phyloP scores from a whole-genome alignment of 2,888 invertebrate genomes.

The Ecliptopera silaceata region DNA sequence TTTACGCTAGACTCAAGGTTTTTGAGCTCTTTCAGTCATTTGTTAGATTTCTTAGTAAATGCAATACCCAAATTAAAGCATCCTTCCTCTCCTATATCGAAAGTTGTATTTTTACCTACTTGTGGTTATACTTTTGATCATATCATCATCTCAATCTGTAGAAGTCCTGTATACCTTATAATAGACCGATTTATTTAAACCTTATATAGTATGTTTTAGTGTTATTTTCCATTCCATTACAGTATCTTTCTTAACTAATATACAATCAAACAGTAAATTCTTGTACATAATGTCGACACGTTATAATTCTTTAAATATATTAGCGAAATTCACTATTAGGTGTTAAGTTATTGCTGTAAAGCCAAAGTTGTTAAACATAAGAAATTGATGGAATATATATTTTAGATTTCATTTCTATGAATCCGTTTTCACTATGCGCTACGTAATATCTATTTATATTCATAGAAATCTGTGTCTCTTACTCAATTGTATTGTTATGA shows the following conservation, averaged over 20 bases:
- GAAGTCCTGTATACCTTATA: no score
- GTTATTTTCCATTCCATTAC: background rate
- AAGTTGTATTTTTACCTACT: no score
- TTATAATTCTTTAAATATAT: constrained; percentile 2
- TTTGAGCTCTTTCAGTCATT: no score
- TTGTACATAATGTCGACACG: background rate
- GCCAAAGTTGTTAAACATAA: constrained; percentile 2
- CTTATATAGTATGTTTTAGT: background rate
- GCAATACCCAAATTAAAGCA: no score
- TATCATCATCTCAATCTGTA: no score
- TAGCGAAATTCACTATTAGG: constrained; percentile 5
- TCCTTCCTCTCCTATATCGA: background rate
- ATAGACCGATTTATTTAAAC: no score
- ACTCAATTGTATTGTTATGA: constrained; percentile 35
- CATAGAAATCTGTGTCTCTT: constrained; percentile 28
- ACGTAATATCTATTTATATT: constrained; percentile 26
- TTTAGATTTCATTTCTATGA: constrained; percentile 16
- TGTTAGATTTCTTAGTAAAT: no score
- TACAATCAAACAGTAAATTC: background rate
- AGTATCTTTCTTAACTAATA: background rate
- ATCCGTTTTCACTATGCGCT: constrained; percentile 9
- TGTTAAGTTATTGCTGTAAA: constrained; percentile 4
- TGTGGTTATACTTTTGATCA: background rate
- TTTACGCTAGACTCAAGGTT: constrained; percentile 6
- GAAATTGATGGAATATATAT: constrained; percentile 8